These are phyloP conservation scores for Lasaia peninsularis DNA, from an alignment of 1,140 invertebrate species.

Conservation along the genomic window DNA sequence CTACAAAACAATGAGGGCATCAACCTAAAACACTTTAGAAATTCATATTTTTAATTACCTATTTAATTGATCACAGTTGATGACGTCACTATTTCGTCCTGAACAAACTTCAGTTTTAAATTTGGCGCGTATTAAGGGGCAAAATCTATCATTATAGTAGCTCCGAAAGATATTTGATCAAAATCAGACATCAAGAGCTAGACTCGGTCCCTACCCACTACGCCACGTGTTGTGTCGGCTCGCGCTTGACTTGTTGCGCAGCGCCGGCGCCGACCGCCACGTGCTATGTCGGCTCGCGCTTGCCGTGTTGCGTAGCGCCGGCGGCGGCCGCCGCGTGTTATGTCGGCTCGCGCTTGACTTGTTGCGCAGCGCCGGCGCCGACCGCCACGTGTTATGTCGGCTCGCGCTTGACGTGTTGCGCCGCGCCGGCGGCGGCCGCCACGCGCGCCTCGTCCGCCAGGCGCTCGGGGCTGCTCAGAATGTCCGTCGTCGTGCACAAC, in stretches of 20 bases:
- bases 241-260: background rate
- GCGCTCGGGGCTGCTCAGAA: slow-evolving; percentile 90
- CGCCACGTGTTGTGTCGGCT: background rate
- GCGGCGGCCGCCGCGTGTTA: slow-evolving; percentile 31
- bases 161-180: too few species aligned
- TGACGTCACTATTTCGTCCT: too few species aligned
- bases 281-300: background rate
- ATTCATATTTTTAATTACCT: too few species aligned
- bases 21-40: too few species aligned
- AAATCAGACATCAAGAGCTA: too few species aligned
- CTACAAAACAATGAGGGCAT: too few species aligned
- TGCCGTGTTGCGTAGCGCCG: background rate
- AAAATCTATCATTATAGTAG: too few species aligned
- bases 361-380: slow-evolving; percentile 32
- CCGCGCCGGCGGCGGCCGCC: slow-evolving; percentile 68
- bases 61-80: too few species aligned
- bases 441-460: slow-evolving; percentile 91
- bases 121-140: too few species aligned
- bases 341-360: slow-evolving; percentile 61
- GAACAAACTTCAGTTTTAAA: too few species aligned
- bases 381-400: slow-evolving; percentile 62
- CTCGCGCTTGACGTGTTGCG: slow-evolving; percentile 50
- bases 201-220: too few species aligned
- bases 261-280: background rate
- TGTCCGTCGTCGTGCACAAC: slow-evolving; percentile 95